phyloP scores from a whole-genome alignment of 2,113 vertebrate genomes.

The Anarrhichthys ocellatus region DNA sequence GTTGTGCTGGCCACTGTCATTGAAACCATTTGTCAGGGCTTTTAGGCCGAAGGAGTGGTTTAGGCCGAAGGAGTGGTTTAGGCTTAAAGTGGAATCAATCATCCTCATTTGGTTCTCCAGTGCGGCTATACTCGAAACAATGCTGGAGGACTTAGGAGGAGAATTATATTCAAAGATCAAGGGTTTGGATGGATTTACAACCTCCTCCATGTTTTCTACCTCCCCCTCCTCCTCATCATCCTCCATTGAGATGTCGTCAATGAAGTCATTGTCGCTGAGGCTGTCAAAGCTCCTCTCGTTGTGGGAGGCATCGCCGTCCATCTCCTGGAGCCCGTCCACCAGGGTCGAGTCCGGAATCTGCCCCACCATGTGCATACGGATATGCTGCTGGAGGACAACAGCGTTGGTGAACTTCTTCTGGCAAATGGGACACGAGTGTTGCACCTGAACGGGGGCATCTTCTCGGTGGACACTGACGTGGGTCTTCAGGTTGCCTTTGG shows the following conservation, averaged over 20 bases:
- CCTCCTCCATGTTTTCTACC: conserved; percentile 81
- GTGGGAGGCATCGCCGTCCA: conserved; percentile 84
- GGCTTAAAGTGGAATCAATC: conserved; percentile 88
- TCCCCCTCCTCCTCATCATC: conserved; percentile 78
- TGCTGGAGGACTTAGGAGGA: conserved; percentile 85
- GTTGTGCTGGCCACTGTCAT: conserved; percentile 85
- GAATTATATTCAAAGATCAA: conserved; percentile 84
- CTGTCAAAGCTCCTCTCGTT: conserved; percentile 88
- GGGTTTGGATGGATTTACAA: conserved; percentile 78
- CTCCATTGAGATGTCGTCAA: conserved; percentile 93
- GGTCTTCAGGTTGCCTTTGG: conserved; percentile 98
- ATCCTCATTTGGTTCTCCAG: conserved; percentile 94
- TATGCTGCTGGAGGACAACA: conserved; percentile 96
- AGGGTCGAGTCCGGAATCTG: conserved; percentile 89
- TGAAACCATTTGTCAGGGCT: conserved; percentile 86
- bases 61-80: conserved; percentile 83
- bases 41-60: conserved; percentile 85
- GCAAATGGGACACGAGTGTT: conserved; percentile 98
- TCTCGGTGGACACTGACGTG: conserved; percentile 95
- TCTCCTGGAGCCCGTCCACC: conserved; percentile 86
- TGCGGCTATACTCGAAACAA: conserved; percentile 90
- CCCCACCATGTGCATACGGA: conserved; percentile 97
- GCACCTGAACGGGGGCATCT: conserved; percentile 92
- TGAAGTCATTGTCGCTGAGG: conserved; percentile 88
- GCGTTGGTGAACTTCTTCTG: conserved; percentile 99